These are phyloP conservation scores for Polietes domitor DNA, from an alignment of 2,888 invertebrate species.

Conservation along the genomic window DNA sequence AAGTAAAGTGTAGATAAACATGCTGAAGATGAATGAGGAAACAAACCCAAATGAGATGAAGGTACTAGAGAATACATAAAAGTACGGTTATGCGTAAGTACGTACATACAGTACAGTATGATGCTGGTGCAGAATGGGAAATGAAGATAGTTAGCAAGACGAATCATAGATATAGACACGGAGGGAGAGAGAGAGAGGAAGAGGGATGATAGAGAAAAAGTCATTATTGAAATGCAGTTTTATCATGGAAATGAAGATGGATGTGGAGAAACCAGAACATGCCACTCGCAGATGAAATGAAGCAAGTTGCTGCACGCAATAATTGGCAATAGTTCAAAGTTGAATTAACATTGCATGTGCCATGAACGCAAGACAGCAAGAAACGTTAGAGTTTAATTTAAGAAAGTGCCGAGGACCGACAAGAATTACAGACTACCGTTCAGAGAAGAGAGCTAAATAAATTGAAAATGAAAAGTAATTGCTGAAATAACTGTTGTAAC, in stretches of 20 bases:
- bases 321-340: constrained; percentile 56
- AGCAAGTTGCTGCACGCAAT: background rate
- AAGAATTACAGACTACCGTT: background rate
- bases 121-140: background rate
- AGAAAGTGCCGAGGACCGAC: constrained; percentile 24
- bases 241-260: too few relatives aligned
- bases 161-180: too few relatives aligned
- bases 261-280: too few relatives aligned
- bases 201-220: too few relatives aligned
- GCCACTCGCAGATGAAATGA: background rate
- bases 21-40: constrained; percentile 30
- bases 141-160: background rate
- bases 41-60: background rate
- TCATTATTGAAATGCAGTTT: background rate
- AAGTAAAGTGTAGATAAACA: background rate
- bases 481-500: constrained; percentile 45
- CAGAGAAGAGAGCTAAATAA: constrained; percentile 36
- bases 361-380: too few relatives aligned
- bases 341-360: constrained; percentile 26
- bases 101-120: background rate
- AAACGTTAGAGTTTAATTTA: constrained; percentile 61
- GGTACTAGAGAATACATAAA: background rate
- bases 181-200: background rate
- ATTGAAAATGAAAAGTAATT: constrained; percentile 34
- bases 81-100: background rate